Conservation (phyloP, 1,140 invertebrate genomes). For the Melitaea cinxia region DNA sequence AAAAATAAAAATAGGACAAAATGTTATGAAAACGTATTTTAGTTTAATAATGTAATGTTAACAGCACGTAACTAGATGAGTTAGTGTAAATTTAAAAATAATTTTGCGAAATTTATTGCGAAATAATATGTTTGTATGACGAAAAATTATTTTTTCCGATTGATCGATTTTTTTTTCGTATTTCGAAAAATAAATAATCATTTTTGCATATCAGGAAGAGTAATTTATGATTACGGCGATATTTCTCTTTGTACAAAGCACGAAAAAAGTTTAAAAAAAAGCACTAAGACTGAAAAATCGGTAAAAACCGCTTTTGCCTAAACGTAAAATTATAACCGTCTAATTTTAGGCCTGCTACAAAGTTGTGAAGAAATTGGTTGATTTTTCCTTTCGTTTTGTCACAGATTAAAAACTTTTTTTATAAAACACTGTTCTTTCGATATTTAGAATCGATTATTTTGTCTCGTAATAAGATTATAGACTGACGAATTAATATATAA, state of each 20-base stretch:
- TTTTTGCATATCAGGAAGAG: conserved; percentile 46
- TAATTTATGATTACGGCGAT: conserved; percentile 46
- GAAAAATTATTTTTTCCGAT: conserved; percentile 3
- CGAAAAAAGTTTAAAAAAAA: conserved; percentile 56
- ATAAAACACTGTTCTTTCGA: neutral
- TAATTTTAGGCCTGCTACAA: conserved; percentile 46
- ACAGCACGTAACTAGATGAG: conserved; percentile 15
- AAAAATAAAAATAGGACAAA: conserved; percentile 3
- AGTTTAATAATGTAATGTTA: conserved; percentile 19
- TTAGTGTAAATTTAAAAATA: conserved; percentile 1
- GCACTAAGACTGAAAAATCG: conserved; percentile 78
- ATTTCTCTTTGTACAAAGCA: conserved; percentile 57
- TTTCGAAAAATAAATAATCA: conserved; percentile 10
- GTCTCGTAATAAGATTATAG: conserved; percentile 7
- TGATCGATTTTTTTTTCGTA: conserved; percentile 16
- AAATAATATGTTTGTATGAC: neutral
- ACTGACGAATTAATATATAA: conserved; percentile 17
- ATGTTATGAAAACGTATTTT: conserved; percentile 21
- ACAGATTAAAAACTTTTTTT: neutral
- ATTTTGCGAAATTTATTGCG: conserved; percentile 11
- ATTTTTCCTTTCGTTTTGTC: neutral
- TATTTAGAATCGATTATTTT: neutral
- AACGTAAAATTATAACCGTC: conserved; percentile 55
- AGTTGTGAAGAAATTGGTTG: conserved; percentile 19
- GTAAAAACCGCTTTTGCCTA: conserved; percentile 62